phyloP scores from a whole-genome alignment of 2,113 vertebrate genomes.

The Bagarius yarrelli region DNA sequence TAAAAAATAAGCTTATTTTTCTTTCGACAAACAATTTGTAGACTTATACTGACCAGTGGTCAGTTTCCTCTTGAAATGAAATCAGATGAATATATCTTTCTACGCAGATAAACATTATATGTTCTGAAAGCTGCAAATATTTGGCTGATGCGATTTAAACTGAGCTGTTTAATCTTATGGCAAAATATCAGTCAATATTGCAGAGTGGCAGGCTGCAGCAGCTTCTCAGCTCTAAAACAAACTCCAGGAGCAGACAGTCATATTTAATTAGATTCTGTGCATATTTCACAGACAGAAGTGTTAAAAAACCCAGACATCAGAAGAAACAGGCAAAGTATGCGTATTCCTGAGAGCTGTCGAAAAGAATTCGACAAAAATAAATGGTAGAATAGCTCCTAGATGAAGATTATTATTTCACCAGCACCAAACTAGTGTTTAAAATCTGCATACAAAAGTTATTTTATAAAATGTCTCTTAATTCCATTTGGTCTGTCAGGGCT shows the following conservation, averaged over 20 bases:
- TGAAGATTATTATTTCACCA: constrained; percentile 13
- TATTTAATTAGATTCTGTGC: constrained; percentile 49
- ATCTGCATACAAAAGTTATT: constrained; percentile 2
- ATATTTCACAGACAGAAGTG: constrained; percentile 43
- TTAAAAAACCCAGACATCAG: constrained; percentile 32
- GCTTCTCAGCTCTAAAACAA: constrained; percentile 36
- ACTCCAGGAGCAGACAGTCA: constrained; percentile 36
- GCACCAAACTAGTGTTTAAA: neutral
- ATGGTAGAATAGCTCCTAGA: constrained; percentile 1
- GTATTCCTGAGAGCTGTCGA: constrained; percentile 17
- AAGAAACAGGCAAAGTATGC: constrained; percentile 16
- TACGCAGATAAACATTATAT: neutral
- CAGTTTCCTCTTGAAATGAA: neutral
- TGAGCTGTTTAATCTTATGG: constrained; percentile 5
- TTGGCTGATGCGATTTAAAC: constrained; percentile 4
- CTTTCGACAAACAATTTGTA: no score
- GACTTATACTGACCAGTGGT: neutral
- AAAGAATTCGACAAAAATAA: neutral
- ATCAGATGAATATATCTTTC: neutral
- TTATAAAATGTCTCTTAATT: neutral
- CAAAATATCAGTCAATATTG: constrained; percentile 16
- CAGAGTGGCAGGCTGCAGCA: constrained; percentile 32
- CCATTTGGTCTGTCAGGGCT: neutral
- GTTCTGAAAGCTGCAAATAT: neutral
- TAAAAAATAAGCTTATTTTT: no score